These are phyloP conservation scores for Pagrus major DNA, from an alignment of 2,113 vertebrate genomes.

Conservation along the genomic window DNA sequence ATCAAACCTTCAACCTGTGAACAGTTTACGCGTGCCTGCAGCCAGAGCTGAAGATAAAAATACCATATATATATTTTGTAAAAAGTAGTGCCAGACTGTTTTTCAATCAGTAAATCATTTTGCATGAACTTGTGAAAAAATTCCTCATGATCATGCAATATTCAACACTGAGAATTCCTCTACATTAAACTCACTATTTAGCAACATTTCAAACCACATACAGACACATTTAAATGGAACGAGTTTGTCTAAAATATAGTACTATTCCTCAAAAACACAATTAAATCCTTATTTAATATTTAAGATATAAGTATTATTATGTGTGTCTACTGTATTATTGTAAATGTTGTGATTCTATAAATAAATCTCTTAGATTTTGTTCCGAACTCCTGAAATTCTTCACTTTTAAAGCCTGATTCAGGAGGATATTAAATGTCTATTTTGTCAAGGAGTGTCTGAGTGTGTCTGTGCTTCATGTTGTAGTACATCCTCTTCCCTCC, in stretches of 20 bases:
- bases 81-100: too few species aligned
- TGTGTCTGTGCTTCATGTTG: conserved; percentile 44
- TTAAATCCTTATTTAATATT: neutral
- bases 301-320: neutral
- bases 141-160: neutral
- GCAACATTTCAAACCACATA: neutral
- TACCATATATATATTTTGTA: too few species aligned
- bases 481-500: conserved; percentile 32
- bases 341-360: neutral
- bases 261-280: neutral
- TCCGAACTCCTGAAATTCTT: neutral
- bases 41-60: neutral
- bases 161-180: neutral
- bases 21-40: neutral
- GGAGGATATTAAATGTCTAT: conserved; percentile 26
- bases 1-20: neutral
- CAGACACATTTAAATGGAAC: neutral
- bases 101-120: neutral
- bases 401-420: conserved; percentile 17
- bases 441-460: conserved; percentile 12
- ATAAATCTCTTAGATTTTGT: conserved; percentile 15
- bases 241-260: neutral
- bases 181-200: neutral
- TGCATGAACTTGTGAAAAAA: neutral
- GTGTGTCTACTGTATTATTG: neutral